Evolutionary conservation across 2,888 invertebrate species (phyloP).

Genomic region (Seladonia tumulorum): DNA sequence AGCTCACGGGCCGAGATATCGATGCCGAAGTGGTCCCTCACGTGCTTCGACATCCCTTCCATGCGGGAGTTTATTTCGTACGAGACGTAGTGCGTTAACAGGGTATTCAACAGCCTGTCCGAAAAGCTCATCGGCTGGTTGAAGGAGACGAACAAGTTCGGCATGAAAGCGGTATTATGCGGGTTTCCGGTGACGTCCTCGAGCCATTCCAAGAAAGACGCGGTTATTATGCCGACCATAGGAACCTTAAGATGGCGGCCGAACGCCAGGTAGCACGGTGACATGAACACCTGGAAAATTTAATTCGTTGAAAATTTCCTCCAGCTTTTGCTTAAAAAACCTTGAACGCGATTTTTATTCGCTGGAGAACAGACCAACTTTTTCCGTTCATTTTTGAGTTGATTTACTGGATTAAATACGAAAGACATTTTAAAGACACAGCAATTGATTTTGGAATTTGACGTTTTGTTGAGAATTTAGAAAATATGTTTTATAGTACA

Average conservation of each 20-base stretch:
- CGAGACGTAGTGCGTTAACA: conserved; percentile 17
- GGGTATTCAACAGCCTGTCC: conserved; percentile 74
- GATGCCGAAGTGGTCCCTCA: conserved; percentile 72
- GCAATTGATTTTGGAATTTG: too few species aligned
- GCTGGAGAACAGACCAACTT: too few species aligned
- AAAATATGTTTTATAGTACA: too few species aligned
- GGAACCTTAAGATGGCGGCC: conserved; percentile 75
- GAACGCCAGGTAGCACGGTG: conserved; percentile 77
- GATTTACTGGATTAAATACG: too few species aligned
- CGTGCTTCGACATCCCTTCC: conserved; percentile 51
- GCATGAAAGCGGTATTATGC: conserved; percentile 67
- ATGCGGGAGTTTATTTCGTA: conserved; percentile 60
- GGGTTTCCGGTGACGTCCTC: conserved; percentile 73
- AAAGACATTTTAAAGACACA: too few species aligned
- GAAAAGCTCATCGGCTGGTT: conserved; percentile 70
- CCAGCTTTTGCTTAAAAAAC: neutral
- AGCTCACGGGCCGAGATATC: conserved; percentile 66
- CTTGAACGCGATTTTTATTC: too few species aligned
- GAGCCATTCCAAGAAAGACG: conserved; percentile 76
- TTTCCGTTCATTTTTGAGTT: too few species aligned
- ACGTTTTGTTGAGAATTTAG: too few species aligned
- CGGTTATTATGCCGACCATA: conserved; percentile 69
- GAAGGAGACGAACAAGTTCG: conserved; percentile 62
- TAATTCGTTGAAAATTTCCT: neutral
- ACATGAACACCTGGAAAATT: conserved; percentile 69